Base-by-base conservation (phyloP, 1,140 invertebrate genomes). In the Psilanteris sp. region DNA sequence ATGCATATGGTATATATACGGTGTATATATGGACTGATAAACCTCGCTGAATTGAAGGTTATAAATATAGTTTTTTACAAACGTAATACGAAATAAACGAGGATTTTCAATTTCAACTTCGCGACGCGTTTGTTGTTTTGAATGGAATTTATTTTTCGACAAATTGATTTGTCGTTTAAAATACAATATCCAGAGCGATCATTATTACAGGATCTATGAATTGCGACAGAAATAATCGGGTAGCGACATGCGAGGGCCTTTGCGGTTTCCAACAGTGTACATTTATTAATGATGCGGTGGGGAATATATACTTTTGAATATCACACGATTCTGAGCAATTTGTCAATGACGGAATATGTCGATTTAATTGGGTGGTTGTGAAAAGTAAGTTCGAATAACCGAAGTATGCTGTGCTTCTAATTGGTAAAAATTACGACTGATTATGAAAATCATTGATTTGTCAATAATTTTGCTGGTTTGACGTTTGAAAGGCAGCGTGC, bases 271-370 rank as follows among this genome's bases (percentile, higher is more conserved):
- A 48, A 32, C 24, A 29, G 46, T 50, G 55, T 50, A 59, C 59
- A 77, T 71, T 71, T 67, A 77, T 77, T 72, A 77, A 77, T 77
- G 67, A 77, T 72, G 66, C 46, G 59, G 61, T 54, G 31, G 52
- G 13, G 39, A 43, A 48, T 67, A 76, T 66, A 59, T n/a, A n/a
- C 52, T 57, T 70, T 52, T 54, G 62, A 70, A 64, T 70, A 48
- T 70, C 48, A 31, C 55, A 61, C 67, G 34, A 20, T 15, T 52
- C 18, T 1, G 27, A 68, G 46, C 64, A 13, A 59, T 64, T 72
- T 73, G 62, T 68, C 54, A 77, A 41, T 37, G 61, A 36, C n/a
- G 36, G 52, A 55, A 67, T 62, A 62, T 44, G 62, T 50, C 41
- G 67, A 72, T 70, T 76, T 78, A 78, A 80, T 80, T 73, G 67